Base-by-base conservation (phyloP, 2,797 vertebrate genomes). In the Diceros bicornis region DNA sequence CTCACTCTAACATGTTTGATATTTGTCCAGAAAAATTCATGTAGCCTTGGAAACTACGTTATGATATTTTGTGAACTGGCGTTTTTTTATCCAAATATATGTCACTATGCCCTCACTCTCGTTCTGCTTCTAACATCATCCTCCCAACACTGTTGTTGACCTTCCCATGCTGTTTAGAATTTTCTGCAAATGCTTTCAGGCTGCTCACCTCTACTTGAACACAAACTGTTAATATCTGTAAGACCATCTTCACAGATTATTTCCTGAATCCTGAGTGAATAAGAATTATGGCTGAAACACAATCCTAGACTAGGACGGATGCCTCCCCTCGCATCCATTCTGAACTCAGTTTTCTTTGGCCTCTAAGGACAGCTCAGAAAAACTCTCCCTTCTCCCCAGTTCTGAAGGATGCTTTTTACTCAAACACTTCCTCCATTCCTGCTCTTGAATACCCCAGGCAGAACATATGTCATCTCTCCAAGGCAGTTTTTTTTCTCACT, bases 111-210 rank as follows among this genome's bases (percentile, higher is more conserved):
- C 8, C 47, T 32, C 6, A 1, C 27, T 20, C 16, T 7, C 17
- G 2, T 50, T 27, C 41, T 6, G 6, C 14, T 82, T 52, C 23
- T 69, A 2, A 3, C 34, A 7, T 8, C 44, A 8, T 44, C 44
- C 25, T 52, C 50, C 8, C 20, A 8, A 55, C 21, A 2, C 41
- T 25, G 21, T 17, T 55, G 12, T n/a, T 14, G 21, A 25, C n/a
- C 55, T 0, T 1, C 1, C 17, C 14, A 12, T 4, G 21, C 10
- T 27, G 6, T 52, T 11, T 1, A 9, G 0, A 4, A 10, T 13
- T 57, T 25, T 50, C 89, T n/a, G 59, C 32, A 18, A 23, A 57
- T 13, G 7, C 18, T 29, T 79, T 16, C 34, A 21, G 32, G 37
- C 27, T 52, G 52, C 37, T 82, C 21, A 1, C 44, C 25, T 47